phyloP scores from a whole-genome alignment of 2,797 vertebrate genomes.

The Dallia pectoralis region DNA sequence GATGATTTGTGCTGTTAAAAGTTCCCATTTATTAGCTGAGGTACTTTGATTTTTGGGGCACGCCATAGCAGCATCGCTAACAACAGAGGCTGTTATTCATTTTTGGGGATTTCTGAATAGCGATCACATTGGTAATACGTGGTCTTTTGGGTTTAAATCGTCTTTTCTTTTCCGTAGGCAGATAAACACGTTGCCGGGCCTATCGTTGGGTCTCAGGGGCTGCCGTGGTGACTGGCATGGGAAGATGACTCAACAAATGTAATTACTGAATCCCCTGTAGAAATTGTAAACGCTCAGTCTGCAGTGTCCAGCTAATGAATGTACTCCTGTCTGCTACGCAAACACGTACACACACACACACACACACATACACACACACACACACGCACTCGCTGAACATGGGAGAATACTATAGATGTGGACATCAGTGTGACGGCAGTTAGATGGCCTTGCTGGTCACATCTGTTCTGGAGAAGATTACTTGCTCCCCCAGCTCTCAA shows the following conservation, averaged over 20 bases:
- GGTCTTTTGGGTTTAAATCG: not conserved
- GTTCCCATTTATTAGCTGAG: conserved; percentile 24
- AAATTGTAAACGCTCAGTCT: not conserved
- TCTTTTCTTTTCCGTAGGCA: not conserved
- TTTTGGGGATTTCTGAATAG: not conserved
- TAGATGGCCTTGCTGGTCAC: conserved; percentile 41
- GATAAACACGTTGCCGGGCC: not conserved
- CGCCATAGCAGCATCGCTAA: conserved; percentile 5
- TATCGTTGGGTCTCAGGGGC: not conserved
- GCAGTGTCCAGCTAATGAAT: not conserved
- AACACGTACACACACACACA: conserved; percentile 10
- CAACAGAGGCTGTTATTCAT: not conserved
- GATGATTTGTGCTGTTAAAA: conserved; percentile 17
- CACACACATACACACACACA: conserved; percentile 3
- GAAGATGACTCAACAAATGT: not conserved
- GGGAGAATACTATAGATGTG: not conserved
- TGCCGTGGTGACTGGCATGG: not conserved
- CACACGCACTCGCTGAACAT: not conserved
- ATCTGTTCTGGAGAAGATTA: conserved; percentile 50
- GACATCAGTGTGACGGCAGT: conserved; percentile 24
- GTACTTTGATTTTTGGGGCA: conserved; percentile 17
- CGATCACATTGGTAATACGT: not conserved
- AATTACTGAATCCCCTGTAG: not conserved
- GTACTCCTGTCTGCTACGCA: not conserved
- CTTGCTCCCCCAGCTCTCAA: conserved; percentile 46